Conservation (phyloP, 2,888 invertebrate species). For the Zaprionus lineosus region DNA sequence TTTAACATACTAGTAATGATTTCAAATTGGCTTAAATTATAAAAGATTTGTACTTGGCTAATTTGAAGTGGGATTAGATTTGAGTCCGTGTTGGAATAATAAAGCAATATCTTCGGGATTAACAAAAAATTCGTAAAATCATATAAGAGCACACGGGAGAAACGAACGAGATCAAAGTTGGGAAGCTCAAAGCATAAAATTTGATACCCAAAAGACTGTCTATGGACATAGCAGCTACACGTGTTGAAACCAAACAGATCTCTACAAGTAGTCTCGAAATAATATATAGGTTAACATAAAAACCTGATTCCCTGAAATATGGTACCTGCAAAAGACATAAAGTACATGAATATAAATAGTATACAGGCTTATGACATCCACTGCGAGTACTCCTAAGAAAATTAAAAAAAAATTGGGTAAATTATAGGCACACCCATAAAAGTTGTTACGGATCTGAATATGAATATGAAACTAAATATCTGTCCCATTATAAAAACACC, state of each 20-base stretch:
- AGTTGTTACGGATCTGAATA: no score
- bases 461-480: constrained; percentile 64
- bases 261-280: constrained; percentile 83
- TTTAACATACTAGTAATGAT: no score
- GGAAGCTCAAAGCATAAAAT: constrained; percentile 92
- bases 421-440: no score
- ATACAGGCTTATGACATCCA: constrained; percentile 83
- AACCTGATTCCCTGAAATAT: constrained; percentile 90
- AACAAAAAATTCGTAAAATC: constrained; percentile 7
- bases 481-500: constrained; percentile 86
- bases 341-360: constrained; percentile 87
- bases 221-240: constrained; percentile 91
- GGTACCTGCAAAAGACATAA: constrained; percentile 91
- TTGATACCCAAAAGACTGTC: constrained; percentile 93
- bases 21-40: no score
- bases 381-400: not conserved
- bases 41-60: no score
- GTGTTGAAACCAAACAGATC: constrained; percentile 90
- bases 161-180: constrained; percentile 86
- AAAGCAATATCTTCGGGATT: constrained; percentile 53
- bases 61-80: constrained; percentile 82
- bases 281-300: no score
- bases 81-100: constrained; percentile 84
- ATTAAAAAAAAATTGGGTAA: no score
- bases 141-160: constrained; percentile 77